Percentiles rank a stretch among this genome's conserved stretches.
Evolutionary conservation across 2,797 vertebrate genomes (phyloP).

Genomic region (Spatula clypeata): DNA sequence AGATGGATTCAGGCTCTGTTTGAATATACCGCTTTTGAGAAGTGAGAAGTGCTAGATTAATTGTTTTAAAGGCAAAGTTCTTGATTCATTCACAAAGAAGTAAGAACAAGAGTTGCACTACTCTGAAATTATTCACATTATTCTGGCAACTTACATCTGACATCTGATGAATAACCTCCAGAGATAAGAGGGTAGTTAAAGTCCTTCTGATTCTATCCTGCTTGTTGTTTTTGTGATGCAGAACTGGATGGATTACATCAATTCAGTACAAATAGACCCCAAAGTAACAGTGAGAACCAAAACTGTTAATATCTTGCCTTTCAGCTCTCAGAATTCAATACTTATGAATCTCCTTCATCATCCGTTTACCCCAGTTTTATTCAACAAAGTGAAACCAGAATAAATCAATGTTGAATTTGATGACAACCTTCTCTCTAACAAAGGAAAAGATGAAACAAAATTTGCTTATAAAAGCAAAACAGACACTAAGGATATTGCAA

Average conservation of each 20-base stretch:
- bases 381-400: slow-evolving; percentile 41
- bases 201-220: slow-evolving; percentile 4
- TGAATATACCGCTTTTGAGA: slow-evolving; percentile 13
- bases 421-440: not conserved
- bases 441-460: not conserved
- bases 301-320: slow-evolving; percentile 18
- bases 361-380: slow-evolving; percentile 31
- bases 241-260: slow-evolving; percentile 44
- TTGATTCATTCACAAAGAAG: slow-evolving; percentile 8
- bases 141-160: slow-evolving; percentile 29
- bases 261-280: slow-evolving; percentile 27
- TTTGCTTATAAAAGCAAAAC: slow-evolving; percentile 26
- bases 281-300: slow-evolving; percentile 24
- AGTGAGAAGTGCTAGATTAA: slow-evolving; percentile 23
- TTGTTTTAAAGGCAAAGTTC: not conserved
- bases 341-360: slow-evolving; percentile 38
- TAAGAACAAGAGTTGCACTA: not conserved
- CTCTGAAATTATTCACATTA: slow-evolving; percentile 22
- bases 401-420: slow-evolving; percentile 41
- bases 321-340: slow-evolving; percentile 4
- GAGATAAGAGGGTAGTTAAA: slow-evolving; percentile 14
- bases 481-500: not conserved
- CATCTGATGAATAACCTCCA: slow-evolving; percentile 23
- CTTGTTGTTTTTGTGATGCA: not conserved
- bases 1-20: not conserved